Percentiles rank a stretch among this genome's conserved stretches.
Evolutionary conservation across 2,888 invertebrate genomes (phyloP).

Genomic region (Brachylomia viminalis): DNA sequence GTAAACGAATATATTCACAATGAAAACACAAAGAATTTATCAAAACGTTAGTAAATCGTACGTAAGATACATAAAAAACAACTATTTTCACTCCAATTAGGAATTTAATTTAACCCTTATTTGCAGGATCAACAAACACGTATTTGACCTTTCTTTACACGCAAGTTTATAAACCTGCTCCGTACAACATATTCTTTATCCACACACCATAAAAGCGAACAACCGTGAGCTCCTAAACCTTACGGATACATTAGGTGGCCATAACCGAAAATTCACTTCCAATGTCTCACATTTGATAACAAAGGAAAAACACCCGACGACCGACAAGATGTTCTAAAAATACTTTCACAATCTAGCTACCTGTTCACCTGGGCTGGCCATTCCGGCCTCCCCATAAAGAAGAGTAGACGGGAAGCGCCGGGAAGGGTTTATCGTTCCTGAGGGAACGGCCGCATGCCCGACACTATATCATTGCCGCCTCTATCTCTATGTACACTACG

Average conservation of each 20-base stretch:
- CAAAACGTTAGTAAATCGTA: conserved; percentile 43
- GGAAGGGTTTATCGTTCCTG: conserved; percentile 90
- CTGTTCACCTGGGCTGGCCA: conserved; percentile 89
- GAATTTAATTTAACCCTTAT: conserved; percentile 64
- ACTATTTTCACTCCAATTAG: conserved; percentile 57
- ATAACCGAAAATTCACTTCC: conserved; percentile 83
- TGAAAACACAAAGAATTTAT: conserved; percentile 47
- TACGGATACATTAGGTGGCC: conserved; percentile 81
- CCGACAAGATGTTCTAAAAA: conserved; percentile 90
- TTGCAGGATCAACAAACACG: conserved; percentile 60
- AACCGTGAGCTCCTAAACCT: conserved; percentile 72
- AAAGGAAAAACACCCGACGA: conserved; percentile 89
- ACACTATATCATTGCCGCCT: conserved; percentile 90
- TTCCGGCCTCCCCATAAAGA: conserved; percentile 90
- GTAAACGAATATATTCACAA: conserved; percentile 52
- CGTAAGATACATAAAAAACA: conserved; percentile 51
- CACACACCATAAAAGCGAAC: conserved; percentile 74
- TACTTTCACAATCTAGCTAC: conserved; percentile 89
- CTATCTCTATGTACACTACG: conserved; percentile 84
- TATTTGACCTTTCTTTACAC: conserved; percentile 60
- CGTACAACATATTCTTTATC: conserved; percentile 69
- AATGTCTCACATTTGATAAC: conserved; percentile 88
- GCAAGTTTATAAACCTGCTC: conserved; percentile 56
- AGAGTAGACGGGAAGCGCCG: conserved; percentile 89
- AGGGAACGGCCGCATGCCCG: conserved; percentile 88